These are phyloP conservation scores for Scaptomyza graminum DNA, from an alignment of 1,140 invertebrate species.

Conservation along the genomic window DNA sequence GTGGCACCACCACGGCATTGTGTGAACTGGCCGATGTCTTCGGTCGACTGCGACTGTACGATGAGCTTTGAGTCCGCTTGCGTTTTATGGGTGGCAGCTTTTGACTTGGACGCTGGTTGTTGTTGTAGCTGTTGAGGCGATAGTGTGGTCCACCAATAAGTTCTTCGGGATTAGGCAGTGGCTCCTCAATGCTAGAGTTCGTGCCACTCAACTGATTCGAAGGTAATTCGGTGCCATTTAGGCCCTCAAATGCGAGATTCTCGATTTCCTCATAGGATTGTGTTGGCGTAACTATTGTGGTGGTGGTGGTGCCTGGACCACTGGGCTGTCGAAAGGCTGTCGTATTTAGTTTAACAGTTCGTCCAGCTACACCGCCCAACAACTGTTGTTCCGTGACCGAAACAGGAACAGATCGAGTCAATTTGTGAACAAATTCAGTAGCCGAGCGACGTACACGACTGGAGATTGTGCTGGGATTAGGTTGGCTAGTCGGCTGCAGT, in stretches of 20 bases:
- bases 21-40: conserved; percentile 64
- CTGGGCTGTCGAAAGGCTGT: conserved; percentile 66
- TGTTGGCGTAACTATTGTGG: conserved; percentile 7
- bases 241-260: conserved; percentile 71
- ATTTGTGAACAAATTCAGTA: conserved; percentile 73
- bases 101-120: conserved; percentile 47
- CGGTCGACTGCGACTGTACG: conserved; percentile 43
- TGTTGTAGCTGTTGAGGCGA: conserved; percentile 52
- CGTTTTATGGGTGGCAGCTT: conserved; percentile 62
- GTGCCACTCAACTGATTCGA: conserved; percentile 22
- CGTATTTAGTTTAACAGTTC: conserved; percentile 70
- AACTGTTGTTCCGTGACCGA: conserved; percentile 69
- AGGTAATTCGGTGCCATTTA: conserved; percentile 69
- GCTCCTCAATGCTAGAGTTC: conserved; percentile 52
- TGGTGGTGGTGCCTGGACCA: conserved; percentile 13
- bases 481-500: conserved; percentile 29
- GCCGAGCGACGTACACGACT: conserved; percentile 53
- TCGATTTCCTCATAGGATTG: conserved; percentile 68
- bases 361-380: conserved; percentile 55
- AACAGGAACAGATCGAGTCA: conserved; percentile 67
- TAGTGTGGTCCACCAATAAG: conserved; percentile 76
- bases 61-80: conserved; percentile 50
- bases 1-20: conserved; percentile 42
- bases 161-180: conserved; percentile 74
- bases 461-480: neutral